phyloP scores from a whole-genome alignment of 2,113 vertebrate species.

The Bagarius yarrelli region DNA sequence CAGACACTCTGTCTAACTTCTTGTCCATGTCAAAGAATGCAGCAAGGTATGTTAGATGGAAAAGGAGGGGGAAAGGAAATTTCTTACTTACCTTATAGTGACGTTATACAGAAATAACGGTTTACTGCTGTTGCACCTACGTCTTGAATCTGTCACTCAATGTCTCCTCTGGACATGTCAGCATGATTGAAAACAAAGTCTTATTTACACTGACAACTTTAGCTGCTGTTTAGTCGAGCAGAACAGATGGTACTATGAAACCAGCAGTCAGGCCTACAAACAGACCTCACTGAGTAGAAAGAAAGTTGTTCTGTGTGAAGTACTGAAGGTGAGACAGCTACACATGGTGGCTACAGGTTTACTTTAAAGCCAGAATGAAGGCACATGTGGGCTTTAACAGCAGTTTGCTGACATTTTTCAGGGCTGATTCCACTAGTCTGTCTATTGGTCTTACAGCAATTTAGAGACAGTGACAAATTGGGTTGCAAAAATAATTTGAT shows the following conservation, averaged over 20 bases:
- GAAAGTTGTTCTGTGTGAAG: slow-evolving; percentile 30
- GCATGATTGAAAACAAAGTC: slow-evolving; percentile 73
- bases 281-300: slow-evolving; percentile 41
- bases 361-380: slow-evolving; percentile 29
- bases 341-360: slow-evolving; percentile 13
- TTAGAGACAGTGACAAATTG: background rate
- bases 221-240: slow-evolving; percentile 64
- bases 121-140: slow-evolving; percentile 68
- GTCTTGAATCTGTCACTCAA: slow-evolving; percentile 73
- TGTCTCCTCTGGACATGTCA: slow-evolving; percentile 69
- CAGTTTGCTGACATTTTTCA: background rate
- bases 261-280: slow-evolving; percentile 50
- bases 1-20: slow-evolving; percentile 71
- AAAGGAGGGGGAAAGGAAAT: slow-evolving; percentile 11
- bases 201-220: slow-evolving; percentile 72
- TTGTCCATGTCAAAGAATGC: slow-evolving; percentile 42
- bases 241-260: slow-evolving; percentile 59
- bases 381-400: slow-evolving; percentile 15
- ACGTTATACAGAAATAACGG: slow-evolving; percentile 56
- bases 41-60: slow-evolving; percentile 36
- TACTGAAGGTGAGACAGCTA: slow-evolving; percentile 10
- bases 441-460: background rate
- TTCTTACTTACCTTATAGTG: slow-evolving; percentile 39
- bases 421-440: background rate
- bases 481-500: background rate